Evolutionary conservation across 1,140 invertebrate genomes (phyloP), one percentile per base, ranked within the genome.

Genomic region (Armadillidium nasatum): DNA sequence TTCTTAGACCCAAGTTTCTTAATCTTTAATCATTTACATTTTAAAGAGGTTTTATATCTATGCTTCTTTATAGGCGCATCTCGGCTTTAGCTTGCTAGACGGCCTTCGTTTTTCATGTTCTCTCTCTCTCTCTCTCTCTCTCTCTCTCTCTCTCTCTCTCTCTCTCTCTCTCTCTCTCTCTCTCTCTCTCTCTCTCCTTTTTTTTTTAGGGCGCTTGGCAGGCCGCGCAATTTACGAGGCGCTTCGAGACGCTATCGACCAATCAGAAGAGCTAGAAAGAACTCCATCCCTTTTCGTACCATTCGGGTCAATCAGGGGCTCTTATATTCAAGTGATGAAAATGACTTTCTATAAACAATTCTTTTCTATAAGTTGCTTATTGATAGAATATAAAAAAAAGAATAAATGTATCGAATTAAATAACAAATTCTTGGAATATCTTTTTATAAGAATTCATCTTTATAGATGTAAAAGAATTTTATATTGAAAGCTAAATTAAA

Each of bases 31-130:
- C 50, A 60, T 60, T 60, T 60, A 60, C 50, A 60, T 60, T 60
- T 60, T 60, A 60, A 60, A 7, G 50, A 60, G 50, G 50, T 60
- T 60, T 60, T 60, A 60, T 60, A 60, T 60, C 50, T 60, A 60
- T 60, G 50, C 50, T 60, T 60, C 50, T 60, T 60, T 33, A 13
- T 60, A 60, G 50, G 19, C 50, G 50, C 50, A 60, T 60, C 50
- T 60, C 50, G 50, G 19, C 50, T 60, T 60, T 60, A 60, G 50
- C 50, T 60, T 60, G 50, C 50, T 60, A 13, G 11, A 19, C 50
- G 50, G 50, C 50, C 50, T 19, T 33, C 33, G 33, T 33, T 6
- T 33, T n/a, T n/a, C n/a, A n/a, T n/a, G n/a, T n/a, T 33, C 33
- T 33, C 6, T 33, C 6, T 33, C 6, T 33, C 6, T 33, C 6